A percentile compares a stretch with the other conserved stretches of the same genome.
These are phyloP conservation scores for Hesperophylax magnus DNA, from an alignment of 1,140 invertebrate species.

Conservation along the genomic window DNA sequence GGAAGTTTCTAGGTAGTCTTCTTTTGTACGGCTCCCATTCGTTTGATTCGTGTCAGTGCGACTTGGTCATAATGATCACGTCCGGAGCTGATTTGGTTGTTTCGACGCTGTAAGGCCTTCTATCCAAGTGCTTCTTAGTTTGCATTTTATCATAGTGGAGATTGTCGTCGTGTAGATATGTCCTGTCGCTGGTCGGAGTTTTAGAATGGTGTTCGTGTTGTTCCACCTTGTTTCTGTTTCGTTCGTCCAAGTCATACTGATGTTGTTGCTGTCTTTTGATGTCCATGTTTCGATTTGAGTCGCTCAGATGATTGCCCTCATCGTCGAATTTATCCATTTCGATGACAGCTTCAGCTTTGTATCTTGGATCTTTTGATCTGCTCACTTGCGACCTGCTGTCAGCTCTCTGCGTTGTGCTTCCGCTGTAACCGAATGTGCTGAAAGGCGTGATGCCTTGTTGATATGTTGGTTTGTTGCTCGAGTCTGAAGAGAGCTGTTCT, in stretches of 20 bases:
- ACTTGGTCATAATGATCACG: slow-evolving; percentile 80
- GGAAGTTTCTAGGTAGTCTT: slow-evolving; percentile 67
- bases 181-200: slow-evolving; percentile 18
- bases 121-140: slow-evolving; percentile 64
- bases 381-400: slow-evolving; percentile 63
- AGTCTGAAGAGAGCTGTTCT: slow-evolving; percentile 42
- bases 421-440: slow-evolving; percentile 73
- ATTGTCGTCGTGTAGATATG: slow-evolving; percentile 54
- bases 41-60: slow-evolving; percentile 76
- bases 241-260: slow-evolving; percentile 37
- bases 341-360: slow-evolving; percentile 77
- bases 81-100: slow-evolving; percentile 90
- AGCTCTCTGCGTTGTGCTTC: slow-evolving; percentile 63
- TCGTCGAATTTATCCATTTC: slow-evolving; percentile 70
- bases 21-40: slow-evolving; percentile 74
- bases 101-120: slow-evolving; percentile 79
- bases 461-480: slow-evolving; percentile 31
- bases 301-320: slow-evolving; percentile 47
- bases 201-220: neutral
- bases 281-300: slow-evolving; percentile 40
- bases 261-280: slow-evolving; percentile 55
- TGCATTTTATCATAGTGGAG: slow-evolving; percentile 32
- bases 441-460: slow-evolving; percentile 60
- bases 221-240: slow-evolving; percentile 48
- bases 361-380: slow-evolving; percentile 68